These are phyloP conservation scores for Threskiornis aethiopicus DNA, from an alignment of 2,797 vertebrate genomes.

Conservation along the genomic window DNA sequence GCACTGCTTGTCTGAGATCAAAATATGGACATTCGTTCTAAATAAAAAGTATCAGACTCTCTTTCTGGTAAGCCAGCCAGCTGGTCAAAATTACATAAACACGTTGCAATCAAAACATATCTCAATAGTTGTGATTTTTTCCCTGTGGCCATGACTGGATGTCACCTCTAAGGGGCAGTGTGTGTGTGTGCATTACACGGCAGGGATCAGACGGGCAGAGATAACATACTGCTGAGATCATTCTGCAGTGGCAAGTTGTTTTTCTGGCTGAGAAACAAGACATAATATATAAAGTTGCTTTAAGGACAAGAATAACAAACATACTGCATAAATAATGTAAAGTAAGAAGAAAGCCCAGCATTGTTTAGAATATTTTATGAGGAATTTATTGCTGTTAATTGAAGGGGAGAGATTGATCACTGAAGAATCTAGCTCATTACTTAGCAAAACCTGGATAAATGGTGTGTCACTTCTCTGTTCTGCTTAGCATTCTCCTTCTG, in stretches of 20 bases:
- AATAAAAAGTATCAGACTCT: not conserved
- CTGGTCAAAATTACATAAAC: not conserved
- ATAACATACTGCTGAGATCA: not conserved
- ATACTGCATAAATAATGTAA: constrained; percentile 50
- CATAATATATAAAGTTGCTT: constrained; percentile 58
- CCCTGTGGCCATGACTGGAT: constrained; percentile 26
- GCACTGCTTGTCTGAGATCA: not conserved
- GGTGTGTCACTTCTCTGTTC: constrained; percentile 27
- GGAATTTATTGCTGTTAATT: constrained; percentile 62
- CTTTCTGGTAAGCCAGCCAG: not conserved
- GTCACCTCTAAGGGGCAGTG: constrained; percentile 74
- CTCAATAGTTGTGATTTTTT: not conserved
- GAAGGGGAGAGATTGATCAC: constrained; percentile 55
- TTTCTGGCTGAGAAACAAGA: constrained; percentile 48
- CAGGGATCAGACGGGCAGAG: not conserved
- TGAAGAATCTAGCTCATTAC: constrained; percentile 41
- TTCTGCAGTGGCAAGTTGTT: not conserved
- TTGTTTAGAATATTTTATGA: constrained; percentile 65
- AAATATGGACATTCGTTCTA: not conserved
- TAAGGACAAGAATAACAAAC: constrained; percentile 58
- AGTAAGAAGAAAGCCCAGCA: constrained; percentile 39
- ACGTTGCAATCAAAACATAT: not conserved
- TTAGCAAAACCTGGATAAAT: constrained; percentile 63
- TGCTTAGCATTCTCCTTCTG: constrained; percentile 30
- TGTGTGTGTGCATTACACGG: constrained; percentile 37